Percentiles rank a stretch among this genome's conserved stretches.
phyloP scores from a whole-genome alignment of 2,888 invertebrate genomes.

The Automeris io region DNA sequence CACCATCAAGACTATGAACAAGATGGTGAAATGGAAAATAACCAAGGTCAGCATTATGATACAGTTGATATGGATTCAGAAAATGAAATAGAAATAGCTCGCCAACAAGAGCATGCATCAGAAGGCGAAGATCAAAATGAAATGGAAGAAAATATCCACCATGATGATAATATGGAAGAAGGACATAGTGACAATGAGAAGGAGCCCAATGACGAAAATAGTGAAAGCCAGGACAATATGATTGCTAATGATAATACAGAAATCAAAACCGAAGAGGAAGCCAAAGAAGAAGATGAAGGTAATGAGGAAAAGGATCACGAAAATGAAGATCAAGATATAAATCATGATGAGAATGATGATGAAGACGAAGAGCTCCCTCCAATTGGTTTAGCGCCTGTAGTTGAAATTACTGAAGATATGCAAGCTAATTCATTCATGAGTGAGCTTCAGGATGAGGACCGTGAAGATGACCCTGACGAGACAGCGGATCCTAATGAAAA shows the following conservation, averaged over 20 bases:
- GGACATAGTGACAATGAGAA: conserved; percentile 38
- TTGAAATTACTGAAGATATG: conserved; percentile 68
- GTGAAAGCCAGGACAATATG: conserved; percentile 34
- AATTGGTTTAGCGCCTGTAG: conserved; percentile 50
- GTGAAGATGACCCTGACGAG: conserved; percentile 41
- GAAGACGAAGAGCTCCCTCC: conserved; percentile 61
- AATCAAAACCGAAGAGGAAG: conserved; percentile 31
- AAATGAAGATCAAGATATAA: conserved; percentile 32
- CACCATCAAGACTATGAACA: conserved; percentile 36
- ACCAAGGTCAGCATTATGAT: conserved; percentile 58
- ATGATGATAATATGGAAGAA: conserved; percentile 29
- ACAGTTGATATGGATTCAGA: conserved; percentile 72
- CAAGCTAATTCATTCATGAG: conserved; percentile 51
- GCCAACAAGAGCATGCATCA: conserved; percentile 42
- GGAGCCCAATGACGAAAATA: conserved; percentile 33
- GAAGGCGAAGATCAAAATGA: conserved; percentile 31
- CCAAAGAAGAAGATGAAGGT: conserved; percentile 25
- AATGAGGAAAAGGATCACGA: conserved; percentile 34
- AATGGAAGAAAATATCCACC: conserved; percentile 23
- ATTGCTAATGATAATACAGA: conserved; percentile 29
- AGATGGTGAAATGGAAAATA: conserved; percentile 38
- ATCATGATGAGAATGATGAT: conserved; percentile 40
- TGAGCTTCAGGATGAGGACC: conserved; percentile 53
- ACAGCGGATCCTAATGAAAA: conserved; percentile 41
- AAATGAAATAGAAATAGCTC: conserved; percentile 69